These are phyloP conservation scores for Griposia aprilina DNA, from an alignment of 2,888 invertebrate genomes.

Conservation along the genomic window DNA sequence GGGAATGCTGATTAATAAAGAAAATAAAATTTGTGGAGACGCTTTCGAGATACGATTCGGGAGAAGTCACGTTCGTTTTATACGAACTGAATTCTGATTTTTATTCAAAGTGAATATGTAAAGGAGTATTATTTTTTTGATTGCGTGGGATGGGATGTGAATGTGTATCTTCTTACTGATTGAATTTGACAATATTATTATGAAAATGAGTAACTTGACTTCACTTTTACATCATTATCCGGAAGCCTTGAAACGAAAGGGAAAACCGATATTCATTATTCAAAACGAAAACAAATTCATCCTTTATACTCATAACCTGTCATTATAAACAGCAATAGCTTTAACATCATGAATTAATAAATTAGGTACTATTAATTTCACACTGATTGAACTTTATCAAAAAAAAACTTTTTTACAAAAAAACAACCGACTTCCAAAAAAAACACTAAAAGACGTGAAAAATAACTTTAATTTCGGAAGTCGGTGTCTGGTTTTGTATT, in stretches of 20 bases:
- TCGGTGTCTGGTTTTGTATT: no score
- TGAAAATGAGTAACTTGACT: slow-evolving; percentile 27
- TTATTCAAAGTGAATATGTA: slow-evolving; percentile 69
- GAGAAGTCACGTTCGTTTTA: slow-evolving; percentile 75
- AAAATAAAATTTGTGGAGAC: slow-evolving; percentile 81
- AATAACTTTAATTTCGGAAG: no score
- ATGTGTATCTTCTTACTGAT: slow-evolving; percentile 33
- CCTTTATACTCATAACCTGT: slow-evolving; percentile 7
- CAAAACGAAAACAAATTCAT: slow-evolving; percentile 11
- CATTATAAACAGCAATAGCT: slow-evolving; percentile 7
- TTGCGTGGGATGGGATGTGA: slow-evolving; percentile 59
- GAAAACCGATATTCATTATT: slow-evolving; percentile 31
- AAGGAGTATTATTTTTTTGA: slow-evolving; percentile 64
- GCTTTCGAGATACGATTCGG: slow-evolving; percentile 76
- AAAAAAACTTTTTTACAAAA: no score
- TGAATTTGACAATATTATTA: slow-evolving; percentile 42
- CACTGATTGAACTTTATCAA: background rate
- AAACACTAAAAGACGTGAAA: no score
- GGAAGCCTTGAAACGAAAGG: background rate
- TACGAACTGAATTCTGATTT: slow-evolving; percentile 69
- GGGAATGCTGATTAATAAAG: slow-evolving; percentile 87
- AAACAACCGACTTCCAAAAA: no score
- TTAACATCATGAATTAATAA: slow-evolving; percentile 1
- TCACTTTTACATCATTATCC: slow-evolving; percentile 1
- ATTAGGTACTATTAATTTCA: background rate